These are phyloP conservation scores for Trochalopteron elliotii DNA, from an alignment of 2,113 vertebrate genomes.

Conservation along the genomic window DNA sequence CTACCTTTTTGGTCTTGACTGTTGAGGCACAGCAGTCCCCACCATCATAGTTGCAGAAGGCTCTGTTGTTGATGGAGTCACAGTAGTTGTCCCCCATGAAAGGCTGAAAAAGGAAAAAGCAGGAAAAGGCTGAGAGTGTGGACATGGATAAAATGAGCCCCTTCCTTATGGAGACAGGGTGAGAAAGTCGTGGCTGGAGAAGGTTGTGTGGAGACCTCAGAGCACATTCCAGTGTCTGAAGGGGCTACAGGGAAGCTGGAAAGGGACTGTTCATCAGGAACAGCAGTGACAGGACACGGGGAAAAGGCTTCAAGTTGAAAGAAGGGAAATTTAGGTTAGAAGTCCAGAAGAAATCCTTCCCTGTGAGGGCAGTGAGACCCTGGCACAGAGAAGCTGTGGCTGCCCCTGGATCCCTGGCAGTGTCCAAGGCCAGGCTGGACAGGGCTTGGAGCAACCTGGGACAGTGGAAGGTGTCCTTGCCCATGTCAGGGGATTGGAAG, in stretches of 20 bases:
- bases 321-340: not conserved
- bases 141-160: not conserved
- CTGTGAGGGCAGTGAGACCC: not conserved
- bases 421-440: fast-evolving
- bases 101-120: conserved; percentile 73
- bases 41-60: conserved; percentile 97
- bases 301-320: not conserved
- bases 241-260: not conserved
- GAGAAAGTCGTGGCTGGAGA: not conserved
- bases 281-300: not conserved
- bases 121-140: not conserved
- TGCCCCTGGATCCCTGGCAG: not conserved
- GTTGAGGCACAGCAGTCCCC: conserved; percentile 97
- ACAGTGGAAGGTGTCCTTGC: not conserved
- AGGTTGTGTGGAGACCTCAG: not conserved
- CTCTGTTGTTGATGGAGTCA: conserved; percentile 95
- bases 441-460: not conserved
- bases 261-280: not conserved
- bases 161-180: not conserved
- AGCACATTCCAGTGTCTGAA: not conserved
- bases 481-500: not conserved
- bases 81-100: conserved; percentile 99
- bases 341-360: not conserved
- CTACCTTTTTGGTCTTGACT: conserved; percentile 96
- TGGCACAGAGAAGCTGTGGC: not conserved